Percentiles rank a stretch among this genome's conserved stretches.
phyloP scores from a whole-genome alignment of 2,797 vertebrate species.

The Ctenopoma multispine region DNA sequence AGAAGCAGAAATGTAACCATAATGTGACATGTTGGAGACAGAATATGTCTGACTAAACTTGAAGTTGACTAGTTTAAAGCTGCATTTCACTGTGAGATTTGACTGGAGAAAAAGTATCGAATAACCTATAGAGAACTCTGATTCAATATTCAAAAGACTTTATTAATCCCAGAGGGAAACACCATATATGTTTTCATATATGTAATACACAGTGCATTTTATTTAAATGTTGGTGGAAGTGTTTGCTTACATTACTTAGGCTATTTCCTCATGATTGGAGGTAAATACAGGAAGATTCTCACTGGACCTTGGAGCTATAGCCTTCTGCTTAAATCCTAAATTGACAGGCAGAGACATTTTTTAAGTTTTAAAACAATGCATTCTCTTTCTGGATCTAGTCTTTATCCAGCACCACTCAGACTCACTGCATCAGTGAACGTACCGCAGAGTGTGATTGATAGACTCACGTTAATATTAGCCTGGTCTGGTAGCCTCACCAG shows the following conservation, averaged over 20 bases:
- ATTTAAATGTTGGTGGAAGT: slow-evolving; percentile 7
- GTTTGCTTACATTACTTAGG: slow-evolving; percentile 2
- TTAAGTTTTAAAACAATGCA: neutral
- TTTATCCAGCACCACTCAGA: neutral
- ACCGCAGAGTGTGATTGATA: slow-evolving; percentile 3
- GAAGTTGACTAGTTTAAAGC: neutral
- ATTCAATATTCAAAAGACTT: too few species aligned
- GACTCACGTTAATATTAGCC: slow-evolving; percentile 17
- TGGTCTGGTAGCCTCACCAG: slow-evolving; percentile 15
- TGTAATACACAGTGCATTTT: neutral
- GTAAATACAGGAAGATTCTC: slow-evolving; percentile 1
- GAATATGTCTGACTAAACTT: neutral
- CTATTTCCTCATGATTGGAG: slow-evolving; percentile 9
- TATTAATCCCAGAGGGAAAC: too few species aligned
- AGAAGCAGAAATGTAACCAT: neutral
- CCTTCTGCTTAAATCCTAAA: slow-evolving; percentile 8
- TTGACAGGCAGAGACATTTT: neutral
- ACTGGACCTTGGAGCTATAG: neutral
- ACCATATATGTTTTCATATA: slow-evolving; percentile 10
- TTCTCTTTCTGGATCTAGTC: neutral
- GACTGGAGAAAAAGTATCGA: neutral
- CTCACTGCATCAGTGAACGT: neutral
- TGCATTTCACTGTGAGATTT: neutral
- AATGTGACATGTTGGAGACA: neutral
- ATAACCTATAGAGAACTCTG: neutral